Base-by-base conservation (phyloP, 2,888 invertebrate genomes). In the Hedya salicella region DNA sequence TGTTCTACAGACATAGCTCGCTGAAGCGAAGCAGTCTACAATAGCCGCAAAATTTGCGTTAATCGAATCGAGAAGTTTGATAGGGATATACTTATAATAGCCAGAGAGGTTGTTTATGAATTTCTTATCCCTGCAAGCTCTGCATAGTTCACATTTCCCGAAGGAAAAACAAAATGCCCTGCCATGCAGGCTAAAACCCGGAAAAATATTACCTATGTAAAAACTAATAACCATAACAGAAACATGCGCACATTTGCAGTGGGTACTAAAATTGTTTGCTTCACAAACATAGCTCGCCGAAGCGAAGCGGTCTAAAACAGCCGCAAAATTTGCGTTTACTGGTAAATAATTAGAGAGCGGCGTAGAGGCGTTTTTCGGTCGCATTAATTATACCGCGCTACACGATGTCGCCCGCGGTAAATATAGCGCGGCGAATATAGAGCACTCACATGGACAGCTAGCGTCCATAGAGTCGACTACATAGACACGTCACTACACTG, bases 391-490 rank as follows among this genome's bases (percentile, higher is more conserved):
- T 61, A 40, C 61, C 46, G 69, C 74, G 77, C 76, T 75, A 44
- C 75, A 71, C 71, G 72, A 66, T 66, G 64, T 70, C 72, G 74
- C 75, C 75, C 76, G 78, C 25, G 67, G 53, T 85, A 88, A 86
- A 89, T 87, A 86, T 91, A 91, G 87, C 75, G 67, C 70, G 75
- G 74, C 85, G 87, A 85, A 86, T 85, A 85, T 89, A 89, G 86
- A 77, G 73, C 79, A 80, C 80, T 81, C 86, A 82, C 81, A 79
- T 82, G 79, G 78, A 77, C 77, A 78, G 78, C 78, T 60, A 46
- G 48, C 70, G 70, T 69, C 69, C 71, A 70, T 66, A 68, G 66
- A 66, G 56, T 50, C 61, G 52, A 46, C 14, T 36, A 46, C 19
- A 44, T 44, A 49, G 68, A 63, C 39, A 17, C 25, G 67, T 30